phyloP scores from a whole-genome alignment of 1,140 invertebrate species.

The Conus ventricosus region DNA sequence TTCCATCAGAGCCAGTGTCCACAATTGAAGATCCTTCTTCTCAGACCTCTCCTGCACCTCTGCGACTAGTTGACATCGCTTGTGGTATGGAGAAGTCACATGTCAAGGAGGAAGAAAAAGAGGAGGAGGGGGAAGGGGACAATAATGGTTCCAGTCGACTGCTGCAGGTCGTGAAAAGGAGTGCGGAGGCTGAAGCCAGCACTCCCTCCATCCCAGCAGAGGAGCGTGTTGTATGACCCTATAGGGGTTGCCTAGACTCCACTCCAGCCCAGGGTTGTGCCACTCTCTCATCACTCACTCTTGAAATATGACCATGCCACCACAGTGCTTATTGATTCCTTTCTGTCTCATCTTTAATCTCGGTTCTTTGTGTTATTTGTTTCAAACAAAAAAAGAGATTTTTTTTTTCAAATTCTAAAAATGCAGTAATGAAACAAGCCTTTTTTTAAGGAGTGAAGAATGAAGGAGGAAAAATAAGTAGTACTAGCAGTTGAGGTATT shows the following conservation, averaged over 20 bases:
- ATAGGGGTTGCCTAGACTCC: not conserved
- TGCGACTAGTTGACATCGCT: constrained; percentile 26
- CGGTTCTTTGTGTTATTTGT: too few species aligned
- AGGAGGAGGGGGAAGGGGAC: constrained; percentile 10
- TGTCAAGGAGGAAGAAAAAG: not conserved
- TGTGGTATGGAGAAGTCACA: not conserved
- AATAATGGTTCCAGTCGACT: constrained; percentile 16
- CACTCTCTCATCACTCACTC: not conserved
- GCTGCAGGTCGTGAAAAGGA: constrained; percentile 25
- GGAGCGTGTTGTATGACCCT: constrained; percentile 35
- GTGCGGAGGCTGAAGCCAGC: not conserved
- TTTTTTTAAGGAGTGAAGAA: too few species aligned
- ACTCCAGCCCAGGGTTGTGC: not conserved
- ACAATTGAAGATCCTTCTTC: not conserved
- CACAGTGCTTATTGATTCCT: too few species aligned
- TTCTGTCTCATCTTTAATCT: too few species aligned
- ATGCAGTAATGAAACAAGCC: too few species aligned
- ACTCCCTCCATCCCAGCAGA: constrained; percentile 1
- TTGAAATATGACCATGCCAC: not conserved
- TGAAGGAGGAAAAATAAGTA: too few species aligned
- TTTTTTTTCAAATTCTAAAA: too few species aligned
- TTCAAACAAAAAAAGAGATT: too few species aligned
- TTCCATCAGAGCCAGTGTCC: not conserved
- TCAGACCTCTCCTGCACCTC: constrained; percentile 4
- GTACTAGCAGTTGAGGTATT: too few species aligned